Evolutionary conservation across 92 coral and sea anemone species (phyloP).

Genomic region (Hydrozoanthus gracilis): DNA sequence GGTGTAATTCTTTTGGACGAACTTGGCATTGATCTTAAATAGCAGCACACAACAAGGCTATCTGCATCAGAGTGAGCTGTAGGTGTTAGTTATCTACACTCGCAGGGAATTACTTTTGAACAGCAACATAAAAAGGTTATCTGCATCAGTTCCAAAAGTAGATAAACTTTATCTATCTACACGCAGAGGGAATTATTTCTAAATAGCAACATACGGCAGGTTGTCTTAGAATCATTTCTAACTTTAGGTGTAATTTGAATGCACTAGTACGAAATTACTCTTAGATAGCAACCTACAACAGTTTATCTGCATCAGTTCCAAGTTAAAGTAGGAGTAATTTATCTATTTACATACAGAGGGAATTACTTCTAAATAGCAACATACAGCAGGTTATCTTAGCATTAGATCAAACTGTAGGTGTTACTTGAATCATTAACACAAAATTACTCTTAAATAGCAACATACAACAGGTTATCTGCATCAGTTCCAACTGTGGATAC

Average conservation of each 20-base stretch:
- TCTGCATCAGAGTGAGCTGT: conserved; percentile 49
- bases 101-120: not conserved
- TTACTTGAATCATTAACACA: not conserved
- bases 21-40: not conserved
- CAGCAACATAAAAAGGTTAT: conserved; percentile 82
- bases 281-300: conserved; percentile 75
- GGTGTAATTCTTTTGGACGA: not conserved
- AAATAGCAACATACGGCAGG: conserved; percentile 79
- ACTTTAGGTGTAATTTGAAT: not conserved
- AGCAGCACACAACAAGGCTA: conserved; percentile 82
- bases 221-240: conserved; percentile 62
- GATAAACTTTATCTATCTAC: too few species aligned
- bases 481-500: conserved; percentile 80
- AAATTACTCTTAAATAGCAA: conserved; percentile 56
- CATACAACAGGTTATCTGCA: conserved; percentile 78
- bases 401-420: conserved; percentile 24
- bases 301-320: conserved; percentile 77
- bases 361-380: conserved; percentile 59
- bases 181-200: too few species aligned
- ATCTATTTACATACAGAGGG: too few species aligned
- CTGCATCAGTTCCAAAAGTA: conserved; percentile 71
- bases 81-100: not conserved
- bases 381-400: conserved; percentile 73
- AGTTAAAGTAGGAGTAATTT: not conserved
- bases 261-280: not conserved